Base-by-base conservation (phyloP, 2,797 vertebrate genomes). In the Spea hammondii region DNA sequence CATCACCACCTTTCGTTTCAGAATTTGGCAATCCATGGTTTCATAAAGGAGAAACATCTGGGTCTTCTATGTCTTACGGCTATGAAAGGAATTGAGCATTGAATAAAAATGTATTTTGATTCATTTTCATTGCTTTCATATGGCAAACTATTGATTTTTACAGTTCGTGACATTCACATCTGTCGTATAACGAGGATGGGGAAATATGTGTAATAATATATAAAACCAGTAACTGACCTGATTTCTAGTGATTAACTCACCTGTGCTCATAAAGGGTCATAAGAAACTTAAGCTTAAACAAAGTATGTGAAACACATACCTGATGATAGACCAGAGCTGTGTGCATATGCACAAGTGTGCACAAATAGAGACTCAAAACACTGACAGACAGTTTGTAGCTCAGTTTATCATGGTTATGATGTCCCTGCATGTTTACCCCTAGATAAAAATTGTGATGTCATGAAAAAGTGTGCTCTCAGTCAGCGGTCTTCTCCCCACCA, bases 101-200 rank as follows among this genome's bases (percentile, higher is more conserved):
- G 59, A 62, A 62, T 46, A 59, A 66, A 67, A 60, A 53, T 53
- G 47, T 46, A 73, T 82, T 77, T 48, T 64, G 45, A n/a, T 76
- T 70, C 80, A 46, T 78, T 85, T 78, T 13, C 54, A 3, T 71
- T 65, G 49, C 66, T 44, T 59, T 12, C 46, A 72, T 48, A 70
- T 78, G 70, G 47, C 74, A 50, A 69, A 79, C 32, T 49, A 74
- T 70, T 78, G 79, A 74, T 64, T 79, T 83, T 13, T 64, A 88
- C 87, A 86, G 83, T 78, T 86, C 83, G 87, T 85, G 86, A 57
- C 3, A 8, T 89, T 86, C 89, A 88, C 87, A 86, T 57, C 88
- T 84, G 80, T 86, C 84, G 89, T 32, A 86, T 90, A 90, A 87
- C 51, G 6, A 53, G 10, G 10, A 53, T 53, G 51, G 51, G 51